Conservation (phyloP, 2,888 invertebrate genomes). For the Microplitis manilae region DNA sequence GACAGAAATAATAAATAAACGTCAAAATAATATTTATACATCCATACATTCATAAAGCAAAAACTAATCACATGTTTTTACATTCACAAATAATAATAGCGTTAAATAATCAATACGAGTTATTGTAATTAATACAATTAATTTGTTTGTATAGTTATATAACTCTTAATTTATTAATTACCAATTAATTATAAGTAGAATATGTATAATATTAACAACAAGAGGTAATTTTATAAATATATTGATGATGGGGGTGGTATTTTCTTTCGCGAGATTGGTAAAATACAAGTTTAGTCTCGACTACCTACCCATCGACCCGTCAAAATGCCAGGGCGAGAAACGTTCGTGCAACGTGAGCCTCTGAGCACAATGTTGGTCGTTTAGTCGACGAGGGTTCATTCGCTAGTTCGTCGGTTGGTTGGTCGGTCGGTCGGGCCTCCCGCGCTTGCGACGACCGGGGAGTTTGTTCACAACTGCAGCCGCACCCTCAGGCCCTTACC, state of each 20-base stretch:
- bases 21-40: slow-evolving; percentile 9
- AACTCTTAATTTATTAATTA: not conserved
- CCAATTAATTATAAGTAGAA: not conserved
- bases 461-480: slow-evolving; percentile 43
- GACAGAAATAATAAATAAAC: slow-evolving; percentile 36
- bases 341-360: slow-evolving; percentile 37
- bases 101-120: too few species aligned
- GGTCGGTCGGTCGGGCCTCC: slow-evolving; percentile 1
- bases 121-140: too few species aligned
- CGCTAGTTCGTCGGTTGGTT: too few species aligned
- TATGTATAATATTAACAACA: too few species aligned
- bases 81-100: not conserved
- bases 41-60: not conserved
- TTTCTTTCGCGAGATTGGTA: not conserved
- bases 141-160: too few species aligned
- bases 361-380: slow-evolving; percentile 34
- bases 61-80: not conserved
- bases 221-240: not conserved
- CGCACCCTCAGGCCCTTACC: slow-evolving; percentile 39
- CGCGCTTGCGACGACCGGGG: slow-evolving; percentile 14
- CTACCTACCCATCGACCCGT: slow-evolving; percentile 25
- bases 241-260: not conserved
- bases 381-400: slow-evolving; percentile 24
- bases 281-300: not conserved
- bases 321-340: slow-evolving; percentile 33